Evolutionary conservation across 2,888 invertebrate genomes (phyloP).

Genomic region (Sarcophaga caerulescens): DNA sequence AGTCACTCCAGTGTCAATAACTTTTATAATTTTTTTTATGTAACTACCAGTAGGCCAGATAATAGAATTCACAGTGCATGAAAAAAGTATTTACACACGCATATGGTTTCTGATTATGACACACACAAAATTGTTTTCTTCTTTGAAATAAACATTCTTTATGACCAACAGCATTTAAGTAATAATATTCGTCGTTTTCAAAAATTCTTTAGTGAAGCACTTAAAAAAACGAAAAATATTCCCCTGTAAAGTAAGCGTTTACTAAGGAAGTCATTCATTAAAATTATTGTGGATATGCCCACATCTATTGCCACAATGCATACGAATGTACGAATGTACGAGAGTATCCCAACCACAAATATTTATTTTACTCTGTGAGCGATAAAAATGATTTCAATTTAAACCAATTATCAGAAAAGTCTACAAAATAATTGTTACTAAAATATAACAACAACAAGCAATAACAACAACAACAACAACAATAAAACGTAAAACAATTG

Average conservation of each 20-base stretch:
- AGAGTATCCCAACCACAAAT: slow-evolving; percentile 24
- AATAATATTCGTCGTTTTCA: not conserved
- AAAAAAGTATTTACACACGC: no score
- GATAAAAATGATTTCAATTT: slow-evolving; percentile 60
- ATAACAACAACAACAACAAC: no score
- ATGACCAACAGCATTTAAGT: not conserved
- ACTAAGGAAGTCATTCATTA: slow-evolving; percentile 62
- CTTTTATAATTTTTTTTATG: no score
- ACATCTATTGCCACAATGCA: slow-evolving; percentile 51
- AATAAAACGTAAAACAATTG: no score
- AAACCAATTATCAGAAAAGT: slow-evolving; percentile 59
- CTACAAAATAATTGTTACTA: slow-evolving; percentile 52
- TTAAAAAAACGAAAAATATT: no score
- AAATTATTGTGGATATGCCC: slow-evolving; percentile 61
- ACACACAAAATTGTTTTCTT: no score
- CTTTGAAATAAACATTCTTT: not conserved
- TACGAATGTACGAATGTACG: not conserved
- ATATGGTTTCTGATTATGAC: no score
- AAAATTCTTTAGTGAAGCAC: slow-evolving; percentile 20
- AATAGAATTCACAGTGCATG: no score
- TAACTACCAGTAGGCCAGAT: no score
- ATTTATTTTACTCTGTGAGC: slow-evolving; percentile 21
- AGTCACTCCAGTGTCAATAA: no score
- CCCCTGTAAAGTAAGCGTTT: not conserved
- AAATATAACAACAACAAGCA: not conserved